Base-by-base conservation (phyloP, 2,888 invertebrate species). In the Dasysyrphus albostriatus region DNA sequence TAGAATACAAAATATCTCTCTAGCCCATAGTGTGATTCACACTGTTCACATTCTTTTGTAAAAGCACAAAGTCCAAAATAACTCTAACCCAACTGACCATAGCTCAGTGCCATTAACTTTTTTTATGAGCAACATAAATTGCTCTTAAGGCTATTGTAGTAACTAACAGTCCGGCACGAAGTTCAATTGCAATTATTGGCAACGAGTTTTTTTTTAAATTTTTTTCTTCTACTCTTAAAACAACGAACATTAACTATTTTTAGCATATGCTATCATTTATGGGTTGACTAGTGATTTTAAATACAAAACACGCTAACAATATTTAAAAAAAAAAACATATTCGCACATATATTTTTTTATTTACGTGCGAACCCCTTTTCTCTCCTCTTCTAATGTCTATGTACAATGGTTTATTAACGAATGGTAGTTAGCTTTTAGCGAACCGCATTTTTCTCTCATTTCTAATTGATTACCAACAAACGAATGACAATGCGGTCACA, bases 401-500 rank as follows among this genome's bases (percentile, higher is more conserved):
- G 3, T 2, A 24, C 24, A 24, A 44, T 16, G 14, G 56, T 61
- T 59, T 67, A 58, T 65, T 79, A 54, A 47, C 69, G 56, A 74
- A 51, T 67, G 73, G 61, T 81, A 76, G 84, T 63, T 74, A 72
- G 61, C 83, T 81, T 24, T 58, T 32, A 75, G 59, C 24, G 78
- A 83, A 83, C 78, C 83, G 78, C 87, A 82, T 83, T 80, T 84
- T 83, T 77, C 65, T 70, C 74, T 79, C 83, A 54, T 74, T 82
- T 87, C 83, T 87, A 87, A 87, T 87, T 87, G 87, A 87, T 87
- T 87, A 87, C 83, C 72, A 87, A 79, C 87, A 79, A 87, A 83
- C 87, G 78, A 87, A 87, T 83, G 87, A 87, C 87, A 87, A 87
- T 87, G 83, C 87, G 87, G 87, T 79, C 87, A 87, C 83, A 87